Evolutionary conservation across 1,140 invertebrate genomes (phyloP).

Genomic region (Frieseomelitta varia): DNA sequence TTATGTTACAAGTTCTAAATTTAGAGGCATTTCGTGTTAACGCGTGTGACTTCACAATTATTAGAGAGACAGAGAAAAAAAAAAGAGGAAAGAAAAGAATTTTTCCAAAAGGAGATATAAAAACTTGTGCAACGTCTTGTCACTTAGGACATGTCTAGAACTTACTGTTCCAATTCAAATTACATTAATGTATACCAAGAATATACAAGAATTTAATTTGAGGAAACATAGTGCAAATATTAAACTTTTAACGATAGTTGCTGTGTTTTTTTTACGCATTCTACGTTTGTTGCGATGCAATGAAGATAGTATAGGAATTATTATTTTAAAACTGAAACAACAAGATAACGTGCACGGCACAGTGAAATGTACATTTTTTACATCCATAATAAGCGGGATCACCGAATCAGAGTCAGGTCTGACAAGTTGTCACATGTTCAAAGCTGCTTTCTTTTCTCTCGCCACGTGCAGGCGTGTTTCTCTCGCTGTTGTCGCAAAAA

Average conservation of each 20-base stretch:
- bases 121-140: neutral
- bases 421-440: conserved; percentile 60
- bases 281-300: neutral
- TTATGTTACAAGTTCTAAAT: neutral
- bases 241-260: no score
- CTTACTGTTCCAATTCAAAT: neutral
- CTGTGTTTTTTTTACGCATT: no score
- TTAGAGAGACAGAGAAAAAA: neutral
- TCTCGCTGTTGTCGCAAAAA: conserved; percentile 51
- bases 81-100: neutral
- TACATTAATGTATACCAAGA: neutral
- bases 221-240: neutral
- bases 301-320: neutral
- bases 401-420: conserved; percentile 43
- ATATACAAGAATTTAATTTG: neutral
- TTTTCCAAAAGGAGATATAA: neutral
- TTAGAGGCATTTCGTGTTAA: neutral
- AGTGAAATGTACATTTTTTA: neutral
- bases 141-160: neutral
- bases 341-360: neutral
- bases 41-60: neutral
- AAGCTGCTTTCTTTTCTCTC: neutral
- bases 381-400: neutral
- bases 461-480: conserved; percentile 26
- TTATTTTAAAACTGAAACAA: neutral